Evolutionary conservation across 2,888 invertebrate genomes (phyloP).

Genomic region (Apodemia hepburni): DNA sequence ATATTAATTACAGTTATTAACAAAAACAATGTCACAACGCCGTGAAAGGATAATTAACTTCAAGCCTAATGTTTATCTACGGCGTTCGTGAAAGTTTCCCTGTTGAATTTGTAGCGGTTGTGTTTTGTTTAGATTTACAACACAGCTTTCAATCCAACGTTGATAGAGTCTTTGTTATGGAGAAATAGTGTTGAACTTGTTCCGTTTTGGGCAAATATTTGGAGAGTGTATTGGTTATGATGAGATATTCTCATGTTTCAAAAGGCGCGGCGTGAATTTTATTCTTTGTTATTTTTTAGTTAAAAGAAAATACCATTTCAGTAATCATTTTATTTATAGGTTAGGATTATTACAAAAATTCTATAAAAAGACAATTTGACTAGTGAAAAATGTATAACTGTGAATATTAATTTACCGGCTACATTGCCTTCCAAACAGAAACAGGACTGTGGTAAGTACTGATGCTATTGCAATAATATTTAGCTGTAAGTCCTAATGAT

Average conservation of each 20-base stretch:
- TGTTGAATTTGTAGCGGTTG: conserved; percentile 26
- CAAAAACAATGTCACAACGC: neutral
- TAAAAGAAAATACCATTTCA: neutral
- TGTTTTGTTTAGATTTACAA: conserved; percentile 20
- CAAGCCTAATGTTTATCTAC: conserved; percentile 29
- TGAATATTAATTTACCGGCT: too few relatives aligned
- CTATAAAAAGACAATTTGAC: too few relatives aligned
- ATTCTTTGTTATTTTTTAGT: too few relatives aligned
- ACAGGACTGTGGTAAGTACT: too few relatives aligned
- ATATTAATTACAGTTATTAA: neutral
- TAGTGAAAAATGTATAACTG: too few relatives aligned
- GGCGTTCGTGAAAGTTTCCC: conserved; percentile 34
- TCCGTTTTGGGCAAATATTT: conserved; percentile 1
- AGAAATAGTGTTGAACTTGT: conserved; percentile 10
- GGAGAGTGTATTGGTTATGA: neutral
- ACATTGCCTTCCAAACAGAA: too few relatives aligned
- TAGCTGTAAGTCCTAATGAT: too few relatives aligned
- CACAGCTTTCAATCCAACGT: conserved; percentile 2
- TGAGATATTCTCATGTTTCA: neutral
- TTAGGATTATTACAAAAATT: too few relatives aligned
- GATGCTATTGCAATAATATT: too few relatives aligned
- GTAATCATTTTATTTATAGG: neutral
- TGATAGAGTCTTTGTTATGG: conserved; percentile 10
- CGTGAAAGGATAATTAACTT: conserved; percentile 29
- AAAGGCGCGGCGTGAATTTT: neutral